phyloP scores from a whole-genome alignment of 2,888 invertebrate species.

The Monopis laevigella region DNA sequence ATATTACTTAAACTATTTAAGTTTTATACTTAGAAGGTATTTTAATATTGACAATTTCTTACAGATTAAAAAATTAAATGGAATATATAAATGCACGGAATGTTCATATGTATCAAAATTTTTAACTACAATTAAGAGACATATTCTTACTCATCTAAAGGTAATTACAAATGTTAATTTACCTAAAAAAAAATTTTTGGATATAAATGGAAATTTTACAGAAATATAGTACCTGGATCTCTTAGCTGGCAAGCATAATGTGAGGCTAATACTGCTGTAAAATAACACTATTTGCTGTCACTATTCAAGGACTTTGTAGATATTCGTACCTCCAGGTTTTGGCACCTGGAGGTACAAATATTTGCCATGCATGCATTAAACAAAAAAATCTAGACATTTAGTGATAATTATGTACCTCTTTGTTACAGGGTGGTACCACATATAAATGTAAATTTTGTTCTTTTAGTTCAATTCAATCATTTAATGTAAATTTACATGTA shows the following conservation, averaged over 20 bases:
- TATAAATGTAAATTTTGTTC: conserved; percentile 16
- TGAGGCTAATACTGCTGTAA: no score
- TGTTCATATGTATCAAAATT: not conserved
- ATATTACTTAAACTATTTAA: no score
- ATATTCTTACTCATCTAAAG: not conserved
- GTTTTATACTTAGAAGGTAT: no score
- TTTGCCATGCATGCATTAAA: no score
- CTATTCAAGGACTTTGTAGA: no score
- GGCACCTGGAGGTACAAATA: no score
- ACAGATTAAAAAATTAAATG: not conserved
- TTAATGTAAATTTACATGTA: conserved; percentile 18
- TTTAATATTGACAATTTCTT: not conserved
- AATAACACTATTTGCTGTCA: no score
- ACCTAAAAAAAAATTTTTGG: not conserved
- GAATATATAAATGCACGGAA: not conserved
- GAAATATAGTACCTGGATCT: no score
- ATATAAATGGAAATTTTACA: no score
- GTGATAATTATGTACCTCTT: not conserved
- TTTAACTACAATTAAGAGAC: not conserved
- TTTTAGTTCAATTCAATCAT: conserved; percentile 16
- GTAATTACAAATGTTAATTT: not conserved
- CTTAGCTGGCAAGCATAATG: no score
- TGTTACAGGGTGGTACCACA: conserved; percentile 16
- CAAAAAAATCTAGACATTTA: no score
- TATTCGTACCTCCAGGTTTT: no score